Base-by-base conservation (phyloP, 2,888 invertebrate species). In the Junonia oenone region DNA sequence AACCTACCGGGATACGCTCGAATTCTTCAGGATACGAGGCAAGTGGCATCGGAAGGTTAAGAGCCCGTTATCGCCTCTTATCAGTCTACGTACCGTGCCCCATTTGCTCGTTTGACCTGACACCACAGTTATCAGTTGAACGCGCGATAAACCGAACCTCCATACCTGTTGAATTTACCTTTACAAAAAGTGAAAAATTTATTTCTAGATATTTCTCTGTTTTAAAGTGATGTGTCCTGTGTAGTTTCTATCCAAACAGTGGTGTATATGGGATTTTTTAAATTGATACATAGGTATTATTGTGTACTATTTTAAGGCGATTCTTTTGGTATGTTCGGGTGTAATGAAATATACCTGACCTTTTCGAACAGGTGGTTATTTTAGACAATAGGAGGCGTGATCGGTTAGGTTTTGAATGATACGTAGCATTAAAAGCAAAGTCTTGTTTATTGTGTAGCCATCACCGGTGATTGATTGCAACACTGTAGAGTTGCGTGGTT, bases 51-150 rank as follows among this genome's bases (percentile, higher is more conserved):
- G 74, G 82, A 88, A 89, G 89, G 89, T 90, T 89, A 90, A 89
- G 88, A 90, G 89, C 87, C 89, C 79, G 79, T 83, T 89, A 89
- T 89, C 89, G 77, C 38, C 59, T 67, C 71, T 88, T 88, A 88
- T 88, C 88, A 87, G 68, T 76, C 74, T 81, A 80, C 80, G 81
- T 81, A 77, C 62, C 60, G 74, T 86, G 85, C 83, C 84, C 86
- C 85, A 81, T 84, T 87, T 90, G 89, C 80, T 84, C 88, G 83
- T 90, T 90, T 90, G 90, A 90, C 90, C 90, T 90, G 90, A 88
- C 89, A 90, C 81, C 76, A 74, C 77, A 82, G 83, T 87, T 89
- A 89, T 90, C 89, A 90, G 87, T 85, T 69, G 81, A 66, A 67
- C 75, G 77, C 72, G 81, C 85, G 90, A 90, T 90, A 90, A 68